A percentile compares a stretch with the other conserved stretches of the same genome.
Conservation (phyloP, 2,888 invertebrate genomes). For the Leucozona laternaria region DNA sequence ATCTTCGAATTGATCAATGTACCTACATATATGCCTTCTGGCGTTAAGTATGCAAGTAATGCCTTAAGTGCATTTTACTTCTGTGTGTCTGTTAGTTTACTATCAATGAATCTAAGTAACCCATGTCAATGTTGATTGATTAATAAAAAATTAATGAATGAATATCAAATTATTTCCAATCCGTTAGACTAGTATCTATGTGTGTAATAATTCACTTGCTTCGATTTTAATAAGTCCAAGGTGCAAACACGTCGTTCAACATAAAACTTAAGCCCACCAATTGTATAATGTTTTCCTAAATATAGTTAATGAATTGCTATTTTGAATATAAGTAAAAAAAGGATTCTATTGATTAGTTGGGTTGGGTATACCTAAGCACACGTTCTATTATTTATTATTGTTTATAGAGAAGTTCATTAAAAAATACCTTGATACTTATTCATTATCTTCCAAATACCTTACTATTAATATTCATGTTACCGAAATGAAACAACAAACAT, state of each 20-base stretch:
- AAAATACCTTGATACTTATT: neutral
- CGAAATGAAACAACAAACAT: neutral
- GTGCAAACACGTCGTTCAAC: neutral
- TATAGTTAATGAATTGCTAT: neutral
- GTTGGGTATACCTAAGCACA: too few species aligned
- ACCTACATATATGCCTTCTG: neutral
- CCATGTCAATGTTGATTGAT: conserved; percentile 9
- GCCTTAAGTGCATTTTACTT: neutral
- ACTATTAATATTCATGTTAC: neutral
- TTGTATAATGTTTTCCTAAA: neutral
- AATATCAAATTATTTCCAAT: neutral
- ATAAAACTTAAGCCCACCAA: neutral
- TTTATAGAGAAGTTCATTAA: neutral
- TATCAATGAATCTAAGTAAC: neutral
- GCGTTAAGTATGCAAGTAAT: neutral
- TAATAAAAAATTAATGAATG: neutral
- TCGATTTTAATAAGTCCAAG: neutral
- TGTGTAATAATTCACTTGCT: neutral
- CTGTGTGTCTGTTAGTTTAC: neutral
- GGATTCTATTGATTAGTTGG: too few species aligned
- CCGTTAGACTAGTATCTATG: too few species aligned
- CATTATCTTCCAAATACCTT: neutral
- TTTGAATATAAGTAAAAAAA: too few species aligned
- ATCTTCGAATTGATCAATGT: neutral
- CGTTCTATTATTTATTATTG: too few species aligned